phyloP scores from a whole-genome alignment of 2,113 vertebrate genomes.

The Oryctolagus cuniculus region DNA sequence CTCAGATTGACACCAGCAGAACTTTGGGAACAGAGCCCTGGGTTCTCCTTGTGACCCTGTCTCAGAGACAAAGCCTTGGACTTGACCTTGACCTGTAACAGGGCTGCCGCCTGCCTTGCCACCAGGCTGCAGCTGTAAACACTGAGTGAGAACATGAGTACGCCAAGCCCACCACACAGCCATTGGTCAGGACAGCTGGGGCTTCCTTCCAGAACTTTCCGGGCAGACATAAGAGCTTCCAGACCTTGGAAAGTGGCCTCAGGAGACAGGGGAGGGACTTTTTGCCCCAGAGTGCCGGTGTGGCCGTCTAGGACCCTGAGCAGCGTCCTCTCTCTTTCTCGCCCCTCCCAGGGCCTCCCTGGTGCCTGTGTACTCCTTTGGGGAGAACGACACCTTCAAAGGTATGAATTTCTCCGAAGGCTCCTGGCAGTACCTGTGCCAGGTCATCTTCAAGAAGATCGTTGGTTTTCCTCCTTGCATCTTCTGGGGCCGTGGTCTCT shows the following conservation, averaged over 20 bases:
- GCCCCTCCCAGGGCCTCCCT: conserved; percentile 88
- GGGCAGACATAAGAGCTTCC: background rate
- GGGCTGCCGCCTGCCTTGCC: too few relatives aligned
- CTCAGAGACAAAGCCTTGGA: background rate
- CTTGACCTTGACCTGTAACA: background rate
- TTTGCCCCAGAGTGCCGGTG: too few relatives aligned
- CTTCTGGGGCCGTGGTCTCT: conserved; percentile 86
- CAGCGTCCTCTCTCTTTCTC: background rate
- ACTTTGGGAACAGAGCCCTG: background rate
- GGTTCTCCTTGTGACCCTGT: too few relatives aligned
- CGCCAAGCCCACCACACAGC: too few relatives aligned
- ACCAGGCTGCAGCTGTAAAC: too few relatives aligned
- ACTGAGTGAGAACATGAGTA: too few relatives aligned
- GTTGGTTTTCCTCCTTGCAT: conserved; percentile 91
- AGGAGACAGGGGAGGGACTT: background rate
- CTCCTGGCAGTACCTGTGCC: conserved; percentile 84
- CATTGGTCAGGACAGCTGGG: too few relatives aligned
- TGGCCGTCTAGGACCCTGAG: background rate
- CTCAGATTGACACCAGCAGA: background rate
- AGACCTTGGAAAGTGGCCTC: background rate
- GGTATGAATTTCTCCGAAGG: conserved; percentile 85
- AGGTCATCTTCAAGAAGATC: conserved; percentile 87
- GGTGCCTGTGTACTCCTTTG: conserved; percentile 91
- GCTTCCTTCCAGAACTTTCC: background rate
- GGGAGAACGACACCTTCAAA: conserved; percentile 91